Evolutionary conservation across 2,797 vertebrate genomes (phyloP).

Genomic region (Enteromius treurensis): DNA sequence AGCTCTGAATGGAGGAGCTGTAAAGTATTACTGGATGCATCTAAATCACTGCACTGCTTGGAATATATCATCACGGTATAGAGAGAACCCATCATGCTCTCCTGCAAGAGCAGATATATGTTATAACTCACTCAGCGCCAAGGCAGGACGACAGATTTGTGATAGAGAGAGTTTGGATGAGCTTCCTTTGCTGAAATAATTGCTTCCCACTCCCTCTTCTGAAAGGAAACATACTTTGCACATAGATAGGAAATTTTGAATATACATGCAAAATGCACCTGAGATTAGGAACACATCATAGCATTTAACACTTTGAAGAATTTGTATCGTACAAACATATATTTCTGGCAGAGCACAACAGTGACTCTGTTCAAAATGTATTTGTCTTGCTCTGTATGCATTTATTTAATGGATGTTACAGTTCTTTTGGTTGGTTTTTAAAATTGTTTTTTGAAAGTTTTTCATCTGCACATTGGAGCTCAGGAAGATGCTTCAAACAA

Average conservation of each 20-base stretch:
- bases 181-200: constrained; percentile 12
- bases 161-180: constrained; percentile 27
- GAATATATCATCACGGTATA: constrained; percentile 4
- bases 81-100: constrained; percentile 22
- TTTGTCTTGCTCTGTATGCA: background rate
- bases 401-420: background rate
- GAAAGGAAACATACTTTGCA: constrained; percentile 12
- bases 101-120: constrained; percentile 16
- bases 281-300: background rate
- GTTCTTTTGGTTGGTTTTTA: background rate
- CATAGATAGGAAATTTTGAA: background rate
- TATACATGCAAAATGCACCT: background rate
- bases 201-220: constrained; percentile 4
- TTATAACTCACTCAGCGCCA: constrained; percentile 30
- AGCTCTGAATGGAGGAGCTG: constrained; percentile 7
- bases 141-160: constrained; percentile 19
- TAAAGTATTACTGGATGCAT: constrained; percentile 26
- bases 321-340: background rate
- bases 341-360: background rate
- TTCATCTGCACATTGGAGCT: background rate
- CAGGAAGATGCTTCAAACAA: background rate
- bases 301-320: background rate
- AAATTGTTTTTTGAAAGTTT: background rate
- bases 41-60: constrained; percentile 26
- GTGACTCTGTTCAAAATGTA: background rate